Evolutionary conservation across 1,140 invertebrate genomes (phyloP), one percentile per base, ranked within the genome.

Genomic region (Battus philenor): DNA sequence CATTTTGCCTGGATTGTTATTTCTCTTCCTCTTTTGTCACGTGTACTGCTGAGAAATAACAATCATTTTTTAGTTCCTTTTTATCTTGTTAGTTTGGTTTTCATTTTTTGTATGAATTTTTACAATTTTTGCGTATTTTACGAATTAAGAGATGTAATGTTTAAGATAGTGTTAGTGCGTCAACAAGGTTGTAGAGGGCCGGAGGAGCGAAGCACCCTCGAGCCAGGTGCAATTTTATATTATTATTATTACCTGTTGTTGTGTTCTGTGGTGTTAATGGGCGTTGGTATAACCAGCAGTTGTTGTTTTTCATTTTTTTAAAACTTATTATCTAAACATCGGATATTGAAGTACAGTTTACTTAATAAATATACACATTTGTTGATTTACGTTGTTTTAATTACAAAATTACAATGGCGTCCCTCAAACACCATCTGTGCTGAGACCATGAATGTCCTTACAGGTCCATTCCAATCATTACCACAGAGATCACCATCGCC

Each of bases 391-490:
- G 13, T 49, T 43, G 47, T 43, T 27, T 49, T 44, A n/a, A 33
- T 34, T 33, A 33, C 26, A 34, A 11, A 31, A 33, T 46, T 20
- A 6, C 2, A 20, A 20, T 20, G 6, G 2, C 44, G 47, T 47
- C 53, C 47, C 38, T 50, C 38, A 32, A 50, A 44, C 53, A 47
- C 24, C 24, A 50, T 41, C 31, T 9, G 2, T 36, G 6, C 16
- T 38, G 34, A 59, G 53, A 34, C 39, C 46, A 33, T 10, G 30
- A 29, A 31, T 49, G 18, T 51, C 53, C 59, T 60, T 58, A 9
- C 63, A 67, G 67, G 67, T 49, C 17, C 53, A 31, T 12, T 30
- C 22, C 29, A 45, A 44, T n/a, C 4, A 16, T 9, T 24, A 43
- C 13, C 17, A 22, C n/a, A 41, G 2, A 43, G 4, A 15, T 48